These are phyloP conservation scores for Prietella phreatophila DNA, from an alignment of 2,113 vertebrate genomes.

Conservation along the genomic window DNA sequence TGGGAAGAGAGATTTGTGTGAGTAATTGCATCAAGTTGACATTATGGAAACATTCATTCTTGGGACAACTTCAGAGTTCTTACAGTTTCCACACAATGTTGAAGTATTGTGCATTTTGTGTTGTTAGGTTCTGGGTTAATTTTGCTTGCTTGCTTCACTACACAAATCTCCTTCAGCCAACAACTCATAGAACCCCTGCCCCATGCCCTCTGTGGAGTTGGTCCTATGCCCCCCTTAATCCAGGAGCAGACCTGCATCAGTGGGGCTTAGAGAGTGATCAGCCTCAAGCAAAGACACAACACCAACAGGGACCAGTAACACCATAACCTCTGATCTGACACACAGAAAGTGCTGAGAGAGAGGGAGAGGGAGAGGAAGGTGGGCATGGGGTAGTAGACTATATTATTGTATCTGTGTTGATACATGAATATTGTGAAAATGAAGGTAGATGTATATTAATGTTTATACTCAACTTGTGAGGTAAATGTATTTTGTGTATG, in stretches of 20 bases:
- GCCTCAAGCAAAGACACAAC: constrained; percentile 19
- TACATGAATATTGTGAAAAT: neutral
- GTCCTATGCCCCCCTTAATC: constrained; percentile 41
- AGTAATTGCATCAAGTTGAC: neutral
- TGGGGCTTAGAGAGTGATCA: constrained; percentile 51
- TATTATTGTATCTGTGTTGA: neutral
- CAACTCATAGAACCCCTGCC: constrained; percentile 6
- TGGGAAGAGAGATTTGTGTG: neutral
- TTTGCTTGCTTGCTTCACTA: neutral
- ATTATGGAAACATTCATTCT: neutral
- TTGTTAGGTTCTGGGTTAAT: neutral
- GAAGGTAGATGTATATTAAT: neutral
- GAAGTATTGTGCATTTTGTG: neutral
- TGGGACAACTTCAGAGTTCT: neutral
- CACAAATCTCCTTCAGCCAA: constrained; percentile 3
- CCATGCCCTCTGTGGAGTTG: constrained; percentile 15
- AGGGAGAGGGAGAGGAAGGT: neutral
- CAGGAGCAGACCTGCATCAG: constrained; percentile 41
- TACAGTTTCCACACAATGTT: neutral
- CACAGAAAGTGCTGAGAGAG: neutral
- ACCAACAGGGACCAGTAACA: constrained; percentile 29
- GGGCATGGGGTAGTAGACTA: neutral
- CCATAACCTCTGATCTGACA: constrained; percentile 36
- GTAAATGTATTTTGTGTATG: neutral
- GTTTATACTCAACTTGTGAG: neutral